phyloP scores from a whole-genome alignment of 2,113 vertebrate species.

The Coracopsis vasa region DNA sequence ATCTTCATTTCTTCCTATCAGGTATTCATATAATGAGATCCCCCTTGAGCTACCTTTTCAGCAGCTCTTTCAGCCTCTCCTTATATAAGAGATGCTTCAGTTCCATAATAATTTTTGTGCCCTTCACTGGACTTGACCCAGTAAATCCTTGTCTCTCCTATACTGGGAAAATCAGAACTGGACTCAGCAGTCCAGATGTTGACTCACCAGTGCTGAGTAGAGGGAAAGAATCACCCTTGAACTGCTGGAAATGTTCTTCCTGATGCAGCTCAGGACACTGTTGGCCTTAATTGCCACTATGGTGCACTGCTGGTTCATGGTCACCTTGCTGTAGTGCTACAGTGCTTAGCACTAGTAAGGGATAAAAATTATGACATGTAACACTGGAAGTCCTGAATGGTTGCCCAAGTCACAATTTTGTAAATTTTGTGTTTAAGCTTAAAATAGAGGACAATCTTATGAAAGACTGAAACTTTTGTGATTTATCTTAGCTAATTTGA shows the following conservation, averaged over 20 bases:
- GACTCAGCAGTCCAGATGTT: neutral
- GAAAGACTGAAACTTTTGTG: neutral
- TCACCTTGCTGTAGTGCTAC: neutral
- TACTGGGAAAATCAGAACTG: neutral
- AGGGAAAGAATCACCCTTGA: neutral
- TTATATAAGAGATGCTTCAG: neutral
- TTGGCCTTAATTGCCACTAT: neutral
- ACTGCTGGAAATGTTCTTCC: neutral
- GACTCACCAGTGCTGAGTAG: neutral
- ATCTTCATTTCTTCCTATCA: too few species aligned
- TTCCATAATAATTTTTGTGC: neutral
- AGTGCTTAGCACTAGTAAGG: neutral
- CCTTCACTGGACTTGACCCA: neutral
- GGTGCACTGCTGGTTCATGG: neutral
- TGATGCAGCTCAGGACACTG: neutral
- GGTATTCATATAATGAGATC: too few species aligned
- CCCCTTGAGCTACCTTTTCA: neutral
- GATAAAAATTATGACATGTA: neutral
- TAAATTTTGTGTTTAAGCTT: neutral
- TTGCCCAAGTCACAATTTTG: neutral
- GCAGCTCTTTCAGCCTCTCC: neutral
- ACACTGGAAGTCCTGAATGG: neutral
- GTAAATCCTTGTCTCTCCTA: neutral
- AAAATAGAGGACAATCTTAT: neutral
- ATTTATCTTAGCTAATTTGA: neutral